Base-by-base conservation (phyloP, 2,888 invertebrate species). In the Serrognathus titanus region DNA sequence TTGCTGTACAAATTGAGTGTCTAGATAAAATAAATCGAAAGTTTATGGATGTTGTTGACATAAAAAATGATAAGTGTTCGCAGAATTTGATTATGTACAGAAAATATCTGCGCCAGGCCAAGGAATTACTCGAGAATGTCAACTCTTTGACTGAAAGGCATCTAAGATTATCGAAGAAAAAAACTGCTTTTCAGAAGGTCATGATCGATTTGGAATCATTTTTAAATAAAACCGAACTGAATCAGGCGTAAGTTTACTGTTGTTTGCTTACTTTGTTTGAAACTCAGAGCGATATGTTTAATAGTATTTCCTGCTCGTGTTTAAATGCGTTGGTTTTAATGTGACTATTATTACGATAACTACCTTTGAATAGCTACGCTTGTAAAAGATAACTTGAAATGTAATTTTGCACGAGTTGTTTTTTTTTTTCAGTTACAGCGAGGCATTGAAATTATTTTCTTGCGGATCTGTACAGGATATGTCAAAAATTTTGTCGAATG, bases 101-200 rank as follows among this genome's bases (percentile, higher is more conserved):
- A 39, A 58, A 52, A 41, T 20, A 37, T n/a, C 51, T 65, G 36
- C 51, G 61, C 55, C 55, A 60, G 40, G 40, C 49, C 12, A 53
- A 58, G 24, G 65, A 65, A 52, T 48, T 65, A 9, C 52, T 59
- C 8, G 65, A 65, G 40, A 63, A 63, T 50, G 53, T 57, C 8
- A 65, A 65, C 43, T 51, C 60, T 8, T 54, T 61, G 7, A 53
- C 51, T 10, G 54, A 54, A 3, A 43, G 58, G 36, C 58, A 51
- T 31, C 38, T 40, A 10, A 58, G 54, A 12, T 8, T 59, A n/a
- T 31, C 24, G 24, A 31, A 7, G 24, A 31, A 6, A 31, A 6
- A 6, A 31, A 31, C 24, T 31, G 24, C 24, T 31, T 31, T 31
- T 31, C 24, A 3, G 6, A 41, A 12, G 6, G 12, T 47, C 5